These are phyloP conservation scores for Percopsis transmontana DNA, from an alignment of 2,113 vertebrate genomes.

Conservation along the genomic window DNA sequence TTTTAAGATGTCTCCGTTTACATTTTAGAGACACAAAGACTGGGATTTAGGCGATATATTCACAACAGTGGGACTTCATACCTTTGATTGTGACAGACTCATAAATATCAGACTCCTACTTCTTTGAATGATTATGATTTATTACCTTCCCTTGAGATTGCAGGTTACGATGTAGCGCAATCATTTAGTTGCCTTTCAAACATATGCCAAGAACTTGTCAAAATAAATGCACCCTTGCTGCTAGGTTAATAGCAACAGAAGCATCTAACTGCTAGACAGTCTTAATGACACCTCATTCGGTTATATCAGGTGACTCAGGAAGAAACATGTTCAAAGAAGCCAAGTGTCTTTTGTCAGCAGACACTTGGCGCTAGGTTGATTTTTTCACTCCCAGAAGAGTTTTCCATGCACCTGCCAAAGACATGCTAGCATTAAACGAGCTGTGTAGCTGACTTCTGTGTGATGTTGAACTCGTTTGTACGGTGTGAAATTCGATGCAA, in stretches of 20 bases:
- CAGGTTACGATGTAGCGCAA: constrained; percentile 3
- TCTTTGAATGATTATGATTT: background rate
- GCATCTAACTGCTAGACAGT: background rate
- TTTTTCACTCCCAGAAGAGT: constrained; percentile 2
- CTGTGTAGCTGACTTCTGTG: constrained; percentile 6
- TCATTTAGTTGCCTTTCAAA: background rate
- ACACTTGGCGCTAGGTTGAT: constrained; percentile 1
- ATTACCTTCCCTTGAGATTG: background rate
- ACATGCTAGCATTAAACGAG: background rate
- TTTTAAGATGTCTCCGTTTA: too few species aligned
- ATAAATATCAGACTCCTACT: background rate
- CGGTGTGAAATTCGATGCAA: constrained; percentile 1
- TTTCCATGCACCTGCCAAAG: constrained; percentile 14
- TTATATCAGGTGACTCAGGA: constrained; percentile 18
- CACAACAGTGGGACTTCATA: constrained; percentile 24
- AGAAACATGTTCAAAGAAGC: constrained; percentile 33
- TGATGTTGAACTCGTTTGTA: constrained; percentile 13
- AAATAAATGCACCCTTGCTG: background rate
- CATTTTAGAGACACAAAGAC: constrained; percentile 39
- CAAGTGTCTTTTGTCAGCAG: constrained; percentile 5
- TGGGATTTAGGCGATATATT: background rate
- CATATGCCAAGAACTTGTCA: constrained; percentile 22
- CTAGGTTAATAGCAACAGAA: background rate
- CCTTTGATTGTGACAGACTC: constrained; percentile 19
- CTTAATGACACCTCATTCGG: constrained; percentile 18